A percentile compares a stretch with the other conserved stretches of the same genome.
Evolutionary conservation across 2,797 vertebrate genomes (phyloP).

Genomic region (Acestrorhynchus altus): DNA sequence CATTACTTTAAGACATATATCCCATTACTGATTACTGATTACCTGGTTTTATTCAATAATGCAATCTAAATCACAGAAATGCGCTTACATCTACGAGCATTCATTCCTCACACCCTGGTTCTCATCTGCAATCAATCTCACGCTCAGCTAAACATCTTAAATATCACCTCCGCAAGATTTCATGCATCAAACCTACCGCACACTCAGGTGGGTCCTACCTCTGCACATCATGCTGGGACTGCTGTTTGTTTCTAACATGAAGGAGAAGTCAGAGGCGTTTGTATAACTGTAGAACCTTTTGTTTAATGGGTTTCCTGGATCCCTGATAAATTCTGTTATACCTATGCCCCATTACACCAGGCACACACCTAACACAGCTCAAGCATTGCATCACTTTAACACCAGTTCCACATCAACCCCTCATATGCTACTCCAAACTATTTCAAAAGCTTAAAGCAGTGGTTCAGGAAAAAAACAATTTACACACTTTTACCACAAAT

Average conservation of each 20-base stretch:
- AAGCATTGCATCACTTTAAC: not conserved
- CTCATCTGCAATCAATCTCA: conserved; percentile 11
- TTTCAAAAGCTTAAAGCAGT: not conserved
- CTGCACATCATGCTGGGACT: not conserved
- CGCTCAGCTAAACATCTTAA: not conserved
- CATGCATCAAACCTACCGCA: not conserved
- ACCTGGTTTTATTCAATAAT: conserved; percentile 2
- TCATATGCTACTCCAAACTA: not conserved
- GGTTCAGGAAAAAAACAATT: not conserved
- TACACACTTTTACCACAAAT: not conserved
- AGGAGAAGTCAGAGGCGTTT: not conserved
- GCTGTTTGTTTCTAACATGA: conserved; percentile 1
- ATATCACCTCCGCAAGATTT: not conserved
- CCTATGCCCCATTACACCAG: not conserved
- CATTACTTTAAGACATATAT: not conserved
- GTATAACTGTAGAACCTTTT: not conserved
- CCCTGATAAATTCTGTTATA: not conserved
- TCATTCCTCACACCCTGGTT: not conserved
- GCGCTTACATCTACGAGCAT: not conserved
- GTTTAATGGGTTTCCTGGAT: not conserved
- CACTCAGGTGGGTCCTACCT: not conserved
- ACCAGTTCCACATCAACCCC: not conserved
- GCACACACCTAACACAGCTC: not conserved
- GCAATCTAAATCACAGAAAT: not conserved
- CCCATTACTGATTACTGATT: conserved; percentile 2